Evolutionary conservation across 2,113 vertebrate genomes (phyloP), one percentile per base, ranked within the genome.

Genomic region (Climacteris rufus): DNA sequence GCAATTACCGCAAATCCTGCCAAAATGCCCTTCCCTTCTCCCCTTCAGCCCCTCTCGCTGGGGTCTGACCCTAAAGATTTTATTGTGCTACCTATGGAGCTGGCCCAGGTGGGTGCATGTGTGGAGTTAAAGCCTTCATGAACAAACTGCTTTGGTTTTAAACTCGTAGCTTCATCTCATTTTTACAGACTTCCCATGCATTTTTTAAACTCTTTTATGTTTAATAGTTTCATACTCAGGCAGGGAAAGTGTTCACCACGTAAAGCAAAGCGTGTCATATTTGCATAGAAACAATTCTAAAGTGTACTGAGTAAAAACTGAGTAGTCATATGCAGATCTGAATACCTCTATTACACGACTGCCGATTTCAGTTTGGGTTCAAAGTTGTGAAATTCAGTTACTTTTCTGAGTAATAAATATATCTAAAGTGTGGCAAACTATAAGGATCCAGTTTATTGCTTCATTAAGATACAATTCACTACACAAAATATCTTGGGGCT

Each of bases 1-100:
- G 31, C 0, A 14, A 4, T 0, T 1, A 11, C 14, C 25, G 31
- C 66, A 0, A 10, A 14, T 0, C 0, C 31, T 31, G 50, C 61
- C 0, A 52, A 3, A 72, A 7, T 8, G 12, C 27, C 23, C 21
- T 42, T 7, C 20, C 35, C 42, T 25, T 11, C 9, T 3, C 11
- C 61, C 37, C 44, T 27, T 35, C 37, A 25, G 18, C 18, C 42
- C 83, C 79, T 86, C 89, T 12, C 79, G 71, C 2, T 53, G 74
- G 80, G 89, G 5, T 84, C 92, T 64, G 95, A 85, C 76, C 78
- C 80, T 59, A 47, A 69, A 87, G 91, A 83, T 49, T 95, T 93
- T 86, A 44, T 83, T 77, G 74, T 10, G 37, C 27, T 60, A 2
- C 47, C 39, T 20, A 39, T 23, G 64, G 40, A 19, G 19, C 39